These are phyloP conservation scores for Stichopus horrens DNA, from an alignment of 53 echinoderm and acorn worm genomes.

Conservation along the genomic window DNA sequence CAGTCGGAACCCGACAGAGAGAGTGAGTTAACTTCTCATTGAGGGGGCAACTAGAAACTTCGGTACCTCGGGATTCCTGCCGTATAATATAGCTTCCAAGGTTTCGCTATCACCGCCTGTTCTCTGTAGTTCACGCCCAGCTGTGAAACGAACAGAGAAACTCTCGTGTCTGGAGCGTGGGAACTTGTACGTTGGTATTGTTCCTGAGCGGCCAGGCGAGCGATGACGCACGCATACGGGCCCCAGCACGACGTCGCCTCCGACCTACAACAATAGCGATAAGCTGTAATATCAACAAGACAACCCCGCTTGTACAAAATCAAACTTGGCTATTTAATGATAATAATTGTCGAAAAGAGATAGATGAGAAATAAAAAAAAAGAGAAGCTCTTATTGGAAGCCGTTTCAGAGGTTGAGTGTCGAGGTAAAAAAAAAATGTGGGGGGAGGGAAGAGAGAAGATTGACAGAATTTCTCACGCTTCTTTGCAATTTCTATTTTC, in stretches of 20 bases:
- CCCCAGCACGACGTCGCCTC: conserved; percentile 50
- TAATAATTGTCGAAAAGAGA: conserved; percentile 30
- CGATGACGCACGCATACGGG: conserved; percentile 38
- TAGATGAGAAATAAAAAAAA: neutral
- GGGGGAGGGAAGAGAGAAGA: neutral
- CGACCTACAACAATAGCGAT: conserved; percentile 2
- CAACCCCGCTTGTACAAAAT: conserved; percentile 29
- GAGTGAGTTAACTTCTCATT: too few relatives aligned
- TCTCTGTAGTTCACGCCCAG: conserved; percentile 27
- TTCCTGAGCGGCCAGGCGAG: conserved; percentile 52
- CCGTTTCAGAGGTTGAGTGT: neutral
- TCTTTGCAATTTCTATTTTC: neutral
- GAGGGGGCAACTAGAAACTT: neutral
- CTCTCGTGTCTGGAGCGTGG: conserved; percentile 66
- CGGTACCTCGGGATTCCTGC: neutral
- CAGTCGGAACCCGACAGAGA: too few relatives aligned
- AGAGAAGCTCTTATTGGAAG: too few relatives aligned
- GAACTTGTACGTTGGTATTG: conserved; percentile 53
- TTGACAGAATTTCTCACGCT: conserved; percentile 31
- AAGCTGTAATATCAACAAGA: conserved; percentile 46
- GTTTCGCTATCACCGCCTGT: conserved; percentile 1
- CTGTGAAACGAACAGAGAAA: conserved; percentile 4
- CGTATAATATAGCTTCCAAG: neutral
- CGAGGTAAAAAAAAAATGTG: neutral
- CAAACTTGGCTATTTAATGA: conserved; percentile 17